Percentiles rank a stretch among this genome's conserved stretches.
phyloP scores from a whole-genome alignment of 2,113 vertebrate genomes.

The Stercorarius parasiticus region DNA sequence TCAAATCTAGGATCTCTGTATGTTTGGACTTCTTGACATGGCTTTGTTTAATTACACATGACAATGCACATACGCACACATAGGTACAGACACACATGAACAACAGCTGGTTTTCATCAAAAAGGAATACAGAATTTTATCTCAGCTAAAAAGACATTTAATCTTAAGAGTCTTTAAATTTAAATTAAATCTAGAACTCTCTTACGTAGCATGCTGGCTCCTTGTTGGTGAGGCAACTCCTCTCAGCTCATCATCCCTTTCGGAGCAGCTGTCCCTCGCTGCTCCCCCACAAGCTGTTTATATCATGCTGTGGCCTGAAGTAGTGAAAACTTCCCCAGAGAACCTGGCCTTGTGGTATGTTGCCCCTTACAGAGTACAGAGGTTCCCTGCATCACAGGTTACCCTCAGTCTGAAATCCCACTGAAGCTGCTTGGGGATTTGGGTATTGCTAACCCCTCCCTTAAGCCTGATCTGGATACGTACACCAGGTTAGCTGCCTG shows the following conservation, averaged over 20 bases:
- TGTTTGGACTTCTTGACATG: rapidly evolving
- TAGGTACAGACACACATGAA: rapidly evolving
- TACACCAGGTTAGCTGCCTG: neutral
- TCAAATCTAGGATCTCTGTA: neutral
- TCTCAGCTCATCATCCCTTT: neutral
- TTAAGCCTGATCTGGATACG: neutral
- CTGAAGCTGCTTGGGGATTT: neutral
- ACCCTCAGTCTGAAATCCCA: neutral
- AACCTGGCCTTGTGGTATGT: neutral
- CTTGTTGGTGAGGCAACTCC: neutral
- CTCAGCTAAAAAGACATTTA: neutral
- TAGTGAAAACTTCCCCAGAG: neutral
- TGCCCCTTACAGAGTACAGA: neutral
- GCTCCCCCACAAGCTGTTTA: neutral
- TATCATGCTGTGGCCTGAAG: neutral
- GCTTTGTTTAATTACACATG: neutral
- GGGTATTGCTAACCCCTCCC: neutral
- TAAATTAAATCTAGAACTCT: neutral
- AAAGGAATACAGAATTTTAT: neutral
- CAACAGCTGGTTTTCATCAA: neutral
- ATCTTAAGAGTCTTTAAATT: neutral
- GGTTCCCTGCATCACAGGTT: neutral
- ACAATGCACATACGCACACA: neutral
- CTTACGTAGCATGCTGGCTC: neutral
- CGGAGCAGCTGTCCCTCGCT: rapidly evolving